Conservation (phyloP, 2,113 vertebrate genomes). For the Gavialis gangeticus region DNA sequence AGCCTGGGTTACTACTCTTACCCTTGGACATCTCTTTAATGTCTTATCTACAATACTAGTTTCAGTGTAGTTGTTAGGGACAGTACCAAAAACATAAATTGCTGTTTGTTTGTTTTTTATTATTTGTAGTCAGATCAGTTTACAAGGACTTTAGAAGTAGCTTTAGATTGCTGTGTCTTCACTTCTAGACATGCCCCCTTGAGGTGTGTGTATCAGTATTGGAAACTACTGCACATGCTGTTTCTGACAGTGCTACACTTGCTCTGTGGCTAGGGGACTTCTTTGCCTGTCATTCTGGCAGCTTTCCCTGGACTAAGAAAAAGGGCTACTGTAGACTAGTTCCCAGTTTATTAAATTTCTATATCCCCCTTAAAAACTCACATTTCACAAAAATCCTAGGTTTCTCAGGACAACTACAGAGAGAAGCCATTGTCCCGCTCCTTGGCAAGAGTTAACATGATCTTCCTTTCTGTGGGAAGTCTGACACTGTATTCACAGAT, state of each 20-base stretch:
- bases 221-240: neutral
- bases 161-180: neutral
- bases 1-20: neutral
- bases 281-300: neutral
- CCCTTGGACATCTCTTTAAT: neutral
- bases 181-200: neutral
- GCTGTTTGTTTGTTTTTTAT: neutral
- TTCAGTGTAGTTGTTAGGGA: neutral
- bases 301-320: neutral
- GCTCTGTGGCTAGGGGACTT: too few species aligned
- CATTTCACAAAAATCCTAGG: neutral
- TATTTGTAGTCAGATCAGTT: neutral
- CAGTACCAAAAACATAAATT: neutral
- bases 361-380: fast-evolving
- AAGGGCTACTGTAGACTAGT: neutral
- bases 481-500: neutral
- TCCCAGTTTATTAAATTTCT: neutral
- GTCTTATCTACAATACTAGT: neutral
- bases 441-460: fast-evolving
- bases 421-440: neutral
- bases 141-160: neutral
- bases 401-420: neutral
- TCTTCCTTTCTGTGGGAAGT: neutral
- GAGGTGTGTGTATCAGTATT: fast-evolving
- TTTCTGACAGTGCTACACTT: neutral